Percentiles rank a stretch among this genome's conserved stretches.
phyloP scores from a whole-genome alignment of 2,113 vertebrate species.

The Jaculus jaculus region DNA sequence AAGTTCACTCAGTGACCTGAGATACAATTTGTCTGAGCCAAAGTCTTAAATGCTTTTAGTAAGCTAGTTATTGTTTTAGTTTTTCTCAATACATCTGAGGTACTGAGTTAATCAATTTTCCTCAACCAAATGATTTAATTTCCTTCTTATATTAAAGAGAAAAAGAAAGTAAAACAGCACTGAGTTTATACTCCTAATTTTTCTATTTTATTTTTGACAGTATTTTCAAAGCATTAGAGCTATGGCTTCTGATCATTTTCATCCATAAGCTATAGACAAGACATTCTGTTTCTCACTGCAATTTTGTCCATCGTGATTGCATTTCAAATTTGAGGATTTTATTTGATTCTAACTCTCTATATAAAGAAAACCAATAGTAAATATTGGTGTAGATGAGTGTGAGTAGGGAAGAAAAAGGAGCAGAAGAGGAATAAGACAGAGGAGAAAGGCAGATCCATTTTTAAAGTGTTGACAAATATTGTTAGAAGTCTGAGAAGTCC shows the following conservation, averaged over 20 bases:
- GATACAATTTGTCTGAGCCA: slow-evolving; percentile 27
- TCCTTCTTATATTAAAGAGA: slow-evolving; percentile 6
- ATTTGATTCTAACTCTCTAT: not conserved
- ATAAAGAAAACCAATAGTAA: not conserved
- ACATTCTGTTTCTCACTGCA: not conserved
- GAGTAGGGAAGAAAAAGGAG: not conserved
- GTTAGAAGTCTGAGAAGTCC: not conserved
- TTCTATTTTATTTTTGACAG: not conserved
- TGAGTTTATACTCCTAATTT: not conserved
- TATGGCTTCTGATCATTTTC: not conserved
- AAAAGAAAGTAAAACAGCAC: not conserved
- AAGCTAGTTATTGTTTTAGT: not conserved
- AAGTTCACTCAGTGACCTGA: slow-evolving; percentile 14
- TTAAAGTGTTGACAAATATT: not conserved
- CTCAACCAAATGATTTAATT: slow-evolving; percentile 2
- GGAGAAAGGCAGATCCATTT: not conserved
- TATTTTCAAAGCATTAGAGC: not conserved
- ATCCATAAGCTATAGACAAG: not conserved
- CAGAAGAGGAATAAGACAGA: not conserved
- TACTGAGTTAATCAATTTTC: slow-evolving; percentile 12
- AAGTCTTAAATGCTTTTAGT: slow-evolving; percentile 21
- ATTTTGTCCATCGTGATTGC: not conserved
- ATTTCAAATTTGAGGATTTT: not conserved
- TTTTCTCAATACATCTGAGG: slow-evolving; percentile 52
- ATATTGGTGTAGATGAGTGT: not conserved